phyloP scores from a whole-genome alignment of 2,797 vertebrate genomes.

The Enteromius fasciolatus region DNA sequence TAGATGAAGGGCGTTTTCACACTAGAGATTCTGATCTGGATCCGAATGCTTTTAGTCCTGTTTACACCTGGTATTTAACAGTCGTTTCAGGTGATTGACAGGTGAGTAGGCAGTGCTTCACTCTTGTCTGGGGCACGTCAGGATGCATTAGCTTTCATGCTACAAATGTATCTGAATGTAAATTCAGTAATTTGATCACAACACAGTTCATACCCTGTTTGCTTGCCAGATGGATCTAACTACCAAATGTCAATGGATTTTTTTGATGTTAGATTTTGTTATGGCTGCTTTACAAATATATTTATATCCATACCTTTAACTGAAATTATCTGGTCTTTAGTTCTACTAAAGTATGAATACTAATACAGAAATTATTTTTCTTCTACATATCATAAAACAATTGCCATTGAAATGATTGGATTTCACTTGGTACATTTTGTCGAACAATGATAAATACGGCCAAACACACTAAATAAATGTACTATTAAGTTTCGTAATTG shows the following conservation, averaged over 20 bases:
- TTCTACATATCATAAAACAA: neutral
- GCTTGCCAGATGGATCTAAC: neutral
- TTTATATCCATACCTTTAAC: neutral
- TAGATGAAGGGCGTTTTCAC: constrained; percentile 6
- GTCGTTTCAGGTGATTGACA: constrained; percentile 1
- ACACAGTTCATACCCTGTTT: constrained; percentile 3
- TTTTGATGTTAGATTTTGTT: neutral
- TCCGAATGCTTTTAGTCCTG: neutral
- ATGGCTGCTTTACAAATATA: neutral
- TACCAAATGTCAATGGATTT: neutral
- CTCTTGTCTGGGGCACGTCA: neutral
- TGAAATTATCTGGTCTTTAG: neutral
- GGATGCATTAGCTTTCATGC: neutral
- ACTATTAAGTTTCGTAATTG: neutral
- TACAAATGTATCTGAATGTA: neutral
- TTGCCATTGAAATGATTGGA: neutral
- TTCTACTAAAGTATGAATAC: neutral
- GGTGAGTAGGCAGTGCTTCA: neutral
- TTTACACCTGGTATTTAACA: neutral
- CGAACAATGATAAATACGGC: neutral
- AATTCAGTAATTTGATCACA: neutral
- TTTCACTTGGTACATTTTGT: neutral
- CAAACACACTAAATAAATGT: neutral
- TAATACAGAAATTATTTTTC: neutral
- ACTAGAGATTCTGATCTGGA: constrained; percentile 7